Evolutionary conservation across 2,113 vertebrate species (phyloP).

Genomic region (Chauna torquata): DNA sequence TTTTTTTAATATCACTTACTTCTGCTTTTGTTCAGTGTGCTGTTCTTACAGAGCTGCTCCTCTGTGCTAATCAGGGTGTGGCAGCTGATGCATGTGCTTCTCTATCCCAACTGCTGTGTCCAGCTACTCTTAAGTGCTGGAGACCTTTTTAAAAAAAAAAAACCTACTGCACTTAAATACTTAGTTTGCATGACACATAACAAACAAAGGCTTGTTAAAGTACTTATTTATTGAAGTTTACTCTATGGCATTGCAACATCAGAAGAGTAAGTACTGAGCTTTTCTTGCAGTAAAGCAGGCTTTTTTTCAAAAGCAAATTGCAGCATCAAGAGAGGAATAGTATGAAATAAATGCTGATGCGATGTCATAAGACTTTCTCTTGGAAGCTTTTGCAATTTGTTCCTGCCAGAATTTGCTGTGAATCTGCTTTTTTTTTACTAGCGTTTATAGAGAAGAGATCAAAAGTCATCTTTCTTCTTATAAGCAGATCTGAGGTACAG

Average conservation of each 20-base stretch:
- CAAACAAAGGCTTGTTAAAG: not conserved
- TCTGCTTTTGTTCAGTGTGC: not conserved
- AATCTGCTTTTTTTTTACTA: not conserved
- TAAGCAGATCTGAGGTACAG: not conserved
- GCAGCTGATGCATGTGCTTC: not conserved
- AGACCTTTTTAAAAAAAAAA: not conserved
- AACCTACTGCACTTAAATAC: not conserved
- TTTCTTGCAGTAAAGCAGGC: not conserved
- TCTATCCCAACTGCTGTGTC: not conserved
- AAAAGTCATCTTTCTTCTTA: not conserved
- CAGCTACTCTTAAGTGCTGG: not conserved
- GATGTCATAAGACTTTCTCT: not conserved
- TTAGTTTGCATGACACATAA: not conserved
- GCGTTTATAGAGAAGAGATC: not conserved
- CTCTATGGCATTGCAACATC: not conserved
- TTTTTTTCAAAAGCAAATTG: not conserved
- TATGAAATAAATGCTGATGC: not conserved
- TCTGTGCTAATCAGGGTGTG: not conserved
- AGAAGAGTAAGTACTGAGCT: not conserved
- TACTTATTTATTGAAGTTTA: not conserved
- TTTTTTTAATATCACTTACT: not conserved
- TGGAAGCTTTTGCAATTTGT: constrained; percentile 18
- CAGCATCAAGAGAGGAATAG: constrained; percentile 18
- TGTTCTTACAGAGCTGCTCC: not conserved
- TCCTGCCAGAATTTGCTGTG: not conserved